Evolutionary conservation across 1,140 invertebrate genomes (phyloP).

Genomic region (Lepidurus couesii): DNA sequence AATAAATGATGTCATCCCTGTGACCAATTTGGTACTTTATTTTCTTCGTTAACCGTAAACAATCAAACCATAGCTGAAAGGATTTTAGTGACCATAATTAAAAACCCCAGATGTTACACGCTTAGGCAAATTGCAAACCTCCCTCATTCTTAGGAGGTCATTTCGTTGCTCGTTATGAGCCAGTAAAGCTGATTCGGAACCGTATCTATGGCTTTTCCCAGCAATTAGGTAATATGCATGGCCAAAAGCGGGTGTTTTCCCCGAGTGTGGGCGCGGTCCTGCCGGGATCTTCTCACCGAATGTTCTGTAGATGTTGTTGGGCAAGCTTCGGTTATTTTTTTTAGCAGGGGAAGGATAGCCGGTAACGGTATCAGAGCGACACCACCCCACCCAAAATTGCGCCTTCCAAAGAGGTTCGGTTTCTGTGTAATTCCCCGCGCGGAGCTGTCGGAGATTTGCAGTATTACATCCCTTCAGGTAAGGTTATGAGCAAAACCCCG

Average conservation of each 20-base stretch:
- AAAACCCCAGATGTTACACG: too few species aligned
- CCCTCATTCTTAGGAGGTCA: too few species aligned
- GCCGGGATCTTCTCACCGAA: slow-evolving; percentile 2
- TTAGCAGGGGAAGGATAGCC: not conserved
- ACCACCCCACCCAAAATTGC: not conserved
- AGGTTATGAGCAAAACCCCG: slow-evolving; percentile 1
- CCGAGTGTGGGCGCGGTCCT: slow-evolving; percentile 11
- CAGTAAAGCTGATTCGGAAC: not conserved
- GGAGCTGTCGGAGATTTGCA: not conserved
- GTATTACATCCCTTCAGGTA: not conserved
- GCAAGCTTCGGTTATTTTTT: too few species aligned
- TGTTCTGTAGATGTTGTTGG: not conserved
- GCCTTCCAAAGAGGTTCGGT: not conserved
- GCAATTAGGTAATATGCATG: not conserved
- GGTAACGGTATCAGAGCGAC: not conserved
- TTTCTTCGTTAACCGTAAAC: not conserved
- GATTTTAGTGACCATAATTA: too few species aligned
- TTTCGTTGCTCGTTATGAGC: not conserved
- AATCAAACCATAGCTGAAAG: too few species aligned
- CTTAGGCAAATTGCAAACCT: too few species aligned
- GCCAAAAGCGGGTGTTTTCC: not conserved
- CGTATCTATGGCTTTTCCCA: slow-evolving; percentile 15
- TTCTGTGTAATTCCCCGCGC: not conserved
- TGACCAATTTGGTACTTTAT: not conserved
- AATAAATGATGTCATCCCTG: not conserved